Evolutionary conservation across 2,113 vertebrate species (phyloP), one percentile per base, ranked within the genome.

Genomic region (Laterallus jamaicensis): DNA sequence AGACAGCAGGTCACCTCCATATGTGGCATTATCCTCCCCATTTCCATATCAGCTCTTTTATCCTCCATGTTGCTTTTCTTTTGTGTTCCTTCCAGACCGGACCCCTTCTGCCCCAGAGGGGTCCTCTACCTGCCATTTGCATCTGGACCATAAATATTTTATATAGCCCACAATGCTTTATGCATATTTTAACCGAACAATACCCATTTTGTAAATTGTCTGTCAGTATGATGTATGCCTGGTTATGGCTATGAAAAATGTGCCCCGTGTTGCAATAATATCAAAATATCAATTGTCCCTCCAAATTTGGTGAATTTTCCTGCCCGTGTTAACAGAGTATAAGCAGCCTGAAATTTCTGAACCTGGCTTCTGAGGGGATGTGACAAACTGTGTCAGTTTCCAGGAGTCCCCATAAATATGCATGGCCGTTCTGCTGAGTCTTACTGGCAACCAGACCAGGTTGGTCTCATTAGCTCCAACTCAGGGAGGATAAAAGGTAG

Each of bases 121-220:
- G 93, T 94, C 85, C 63, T 95, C 79, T 96, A 93, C 82, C 82
- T 94, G 78, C 71, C 82, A 96, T 94, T 97, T 91, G 67, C 93
- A 94, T 96, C 86, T 95, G 71, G 75, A 74, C 83, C 71, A 96
- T 97, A 90, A 96, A 96, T 97, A 96, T 95, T 96, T 95, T 96
- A 93, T 96, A 96, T 56, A 74, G 68, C 68, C 71, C 64, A 96
- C 88, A 93, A 92, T 90, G 93, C 73, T 94, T 95, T 88, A 95
- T 94, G 90, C 95, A 96, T 97, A 90, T 96, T 93, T 96, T 97
- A 94, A 86, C 85, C 68, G 76, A 96, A 90, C 92, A 93, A 90
- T 75, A 47, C 76, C 67, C 35, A 88, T 90, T 96, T 94, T 92
- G 56, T 92, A 95, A 96, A 96, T 94, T 95, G 82, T 96, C 82